Evolutionary conservation across 2,888 invertebrate species (phyloP), one percentile per base, ranked within the genome.

Genomic region (Dyspetes luteomarginatus): DNA sequence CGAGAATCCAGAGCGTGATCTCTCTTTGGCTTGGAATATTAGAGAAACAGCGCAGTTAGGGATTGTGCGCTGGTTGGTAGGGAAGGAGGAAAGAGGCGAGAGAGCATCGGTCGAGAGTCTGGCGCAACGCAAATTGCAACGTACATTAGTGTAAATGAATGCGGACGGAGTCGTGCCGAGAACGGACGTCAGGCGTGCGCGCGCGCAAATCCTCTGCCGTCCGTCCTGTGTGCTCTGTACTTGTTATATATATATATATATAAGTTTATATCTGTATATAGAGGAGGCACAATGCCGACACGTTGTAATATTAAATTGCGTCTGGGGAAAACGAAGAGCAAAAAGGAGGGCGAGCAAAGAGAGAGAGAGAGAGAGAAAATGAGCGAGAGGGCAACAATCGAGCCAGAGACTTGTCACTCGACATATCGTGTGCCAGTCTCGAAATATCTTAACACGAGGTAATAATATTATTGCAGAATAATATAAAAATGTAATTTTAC

Each of bases 141-240:
- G 73, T 86, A 84, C 87, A 88, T 88, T 88, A 88, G 88, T 87
- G 87, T 86, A 88, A 88, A 88, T 87, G 88, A 88, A 88, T 87
- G 86, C 87, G 86, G 85, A 88, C 88, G 87, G 26, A 87, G 87
- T 84, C 72, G 80, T 79, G 52, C 56, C 69, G 58, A 74, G 81
- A 77, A 58, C 72, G 73, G 73, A 73, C 73, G 76, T 81, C 68
- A 76, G 81, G 68, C 76, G 68, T 62, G 73, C 68, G 72, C 64
- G 52, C 5, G 73, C 67, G 67, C 56, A 22, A 17, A 43, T 41
- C 43, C 79, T 75, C 71, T 56, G 50, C 56, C 41, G 45, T 56
- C 67, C 72, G 52, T 43, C 52, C 62, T 45, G 30, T 41, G 36
- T 52, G 48, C 36, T 60, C 36, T 56, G 7, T 52, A 26, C n/a